These are phyloP conservation scores for Galerucella calmariensis DNA, from an alignment of 2,888 invertebrate species.

Conservation along the genomic window DNA sequence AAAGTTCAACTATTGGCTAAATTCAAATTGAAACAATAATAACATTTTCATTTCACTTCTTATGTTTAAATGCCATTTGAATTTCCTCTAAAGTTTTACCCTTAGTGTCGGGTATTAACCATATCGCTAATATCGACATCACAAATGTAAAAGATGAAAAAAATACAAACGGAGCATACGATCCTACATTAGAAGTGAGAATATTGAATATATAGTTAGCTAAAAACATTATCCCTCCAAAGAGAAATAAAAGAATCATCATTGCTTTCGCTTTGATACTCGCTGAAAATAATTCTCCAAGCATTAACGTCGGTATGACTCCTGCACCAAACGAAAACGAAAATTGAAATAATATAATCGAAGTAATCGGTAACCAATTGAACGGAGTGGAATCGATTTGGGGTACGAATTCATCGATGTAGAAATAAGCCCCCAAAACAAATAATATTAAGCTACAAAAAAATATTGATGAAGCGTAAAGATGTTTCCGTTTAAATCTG, in stretches of 20 bases:
- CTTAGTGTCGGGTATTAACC: slow-evolving; percentile 59
- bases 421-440: slow-evolving; percentile 50
- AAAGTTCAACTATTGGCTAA: not conserved
- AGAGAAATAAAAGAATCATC: slow-evolving; percentile 50
- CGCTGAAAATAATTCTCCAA: slow-evolving; percentile 57
- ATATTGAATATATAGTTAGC: slow-evolving; percentile 56
- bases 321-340: slow-evolving; percentile 53
- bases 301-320: slow-evolving; percentile 55
- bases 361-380: slow-evolving; percentile 57
- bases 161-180: slow-evolving; percentile 56
- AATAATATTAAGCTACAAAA: slow-evolving; percentile 44
- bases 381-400: slow-evolving; percentile 46
- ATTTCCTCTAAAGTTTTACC: slow-evolving; percentile 61
- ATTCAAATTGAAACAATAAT: not conserved
- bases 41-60: not conserved
- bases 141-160: slow-evolving; percentile 53
- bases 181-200: slow-evolving; percentile 53
- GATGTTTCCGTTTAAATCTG: slow-evolving; percentile 49
- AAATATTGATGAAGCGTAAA: slow-evolving; percentile 49
- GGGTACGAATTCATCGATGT: slow-evolving; percentile 44
- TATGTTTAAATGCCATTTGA: slow-evolving; percentile 49
- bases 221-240: slow-evolving; percentile 48
- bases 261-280: slow-evolving; percentile 58
- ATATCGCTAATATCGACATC: slow-evolving; percentile 52
- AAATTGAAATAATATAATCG: slow-evolving; percentile 53